Conservation (phyloP, 2,888 invertebrate species). For the Phengaris alcon region DNA sequence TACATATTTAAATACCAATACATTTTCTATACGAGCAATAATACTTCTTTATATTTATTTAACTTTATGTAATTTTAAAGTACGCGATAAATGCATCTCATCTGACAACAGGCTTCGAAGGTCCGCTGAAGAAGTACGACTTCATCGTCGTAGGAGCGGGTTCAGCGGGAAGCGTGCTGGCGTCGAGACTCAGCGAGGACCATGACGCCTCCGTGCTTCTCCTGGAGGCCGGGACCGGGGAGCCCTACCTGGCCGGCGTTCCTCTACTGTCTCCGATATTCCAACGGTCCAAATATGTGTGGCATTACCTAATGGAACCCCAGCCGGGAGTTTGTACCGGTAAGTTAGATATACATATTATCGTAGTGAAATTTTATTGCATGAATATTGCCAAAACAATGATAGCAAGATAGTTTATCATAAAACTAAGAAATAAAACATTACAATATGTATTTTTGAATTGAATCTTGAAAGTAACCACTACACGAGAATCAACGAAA, state of each 20-base stretch:
- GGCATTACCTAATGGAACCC: slow-evolving; percentile 78
- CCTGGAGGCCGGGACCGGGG: slow-evolving; percentile 72
- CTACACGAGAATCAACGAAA: too few relatives aligned
- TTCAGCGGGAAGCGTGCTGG: slow-evolving; percentile 76
- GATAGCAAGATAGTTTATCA: too few relatives aligned
- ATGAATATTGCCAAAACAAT: too few relatives aligned
- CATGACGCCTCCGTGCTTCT: slow-evolving; percentile 67
- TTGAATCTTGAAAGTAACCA: too few relatives aligned
- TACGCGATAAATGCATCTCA: neutral
- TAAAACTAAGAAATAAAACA: too few relatives aligned
- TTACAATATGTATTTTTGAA: too few relatives aligned
- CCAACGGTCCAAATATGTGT: slow-evolving; percentile 66
- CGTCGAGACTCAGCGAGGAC: slow-evolving; percentile 71
- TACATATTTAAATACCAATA: too few relatives aligned
- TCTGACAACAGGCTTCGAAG: slow-evolving; percentile 55
- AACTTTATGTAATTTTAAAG: too few relatives aligned
- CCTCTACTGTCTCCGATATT: slow-evolving; percentile 67
- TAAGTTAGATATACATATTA: slow-evolving; percentile 32
- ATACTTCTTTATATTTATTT: too few relatives aligned
- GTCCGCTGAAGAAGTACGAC: slow-evolving; percentile 63
- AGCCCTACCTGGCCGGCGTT: slow-evolving; percentile 63
- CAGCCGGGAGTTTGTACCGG: slow-evolving; percentile 76
- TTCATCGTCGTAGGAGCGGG: slow-evolving; percentile 78
- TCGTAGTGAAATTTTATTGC: too few relatives aligned
- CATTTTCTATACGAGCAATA: too few relatives aligned